phyloP scores from a whole-genome alignment of 1,140 invertebrate genomes.

The Mylabris phalerata region DNA sequence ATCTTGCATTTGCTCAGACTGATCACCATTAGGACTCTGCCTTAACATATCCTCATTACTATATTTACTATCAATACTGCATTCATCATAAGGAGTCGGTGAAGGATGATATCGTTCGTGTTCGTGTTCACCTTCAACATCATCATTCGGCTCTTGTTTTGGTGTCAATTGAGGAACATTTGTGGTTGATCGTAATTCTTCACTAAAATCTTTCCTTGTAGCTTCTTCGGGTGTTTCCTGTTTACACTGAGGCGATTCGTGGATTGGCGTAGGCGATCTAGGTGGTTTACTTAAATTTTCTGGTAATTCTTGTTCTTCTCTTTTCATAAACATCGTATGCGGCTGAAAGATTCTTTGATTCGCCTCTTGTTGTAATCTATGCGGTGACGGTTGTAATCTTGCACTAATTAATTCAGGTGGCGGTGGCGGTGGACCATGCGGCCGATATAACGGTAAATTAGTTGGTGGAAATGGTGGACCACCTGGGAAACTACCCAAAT shows the following conservation, averaged over 20 bases:
- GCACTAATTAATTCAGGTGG: conserved; percentile 43
- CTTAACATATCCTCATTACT: conserved; percentile 57
- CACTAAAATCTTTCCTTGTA: conserved; percentile 16
- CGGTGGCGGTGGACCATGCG: conserved; percentile 47
- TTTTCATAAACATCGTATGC: conserved; percentile 52
- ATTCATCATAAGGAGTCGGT: conserved; percentile 62
- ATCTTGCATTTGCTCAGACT: conserved; percentile 59
- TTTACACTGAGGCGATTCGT: conserved; percentile 25
- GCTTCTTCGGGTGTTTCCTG: conserved; percentile 24
- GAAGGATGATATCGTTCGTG: conserved; percentile 49
- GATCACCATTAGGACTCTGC: conserved; percentile 54
- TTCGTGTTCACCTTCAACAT: conserved; percentile 56
- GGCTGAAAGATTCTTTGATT: conserved; percentile 43
- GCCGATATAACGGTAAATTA: conserved; percentile 51
- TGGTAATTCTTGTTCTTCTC: conserved; percentile 68
- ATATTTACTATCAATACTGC: conserved; percentile 68
- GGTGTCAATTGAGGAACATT: conserved; percentile 45
- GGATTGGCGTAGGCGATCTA: conserved; percentile 36
- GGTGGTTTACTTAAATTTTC: conserved; percentile 70
- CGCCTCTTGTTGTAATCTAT: conserved; percentile 46
- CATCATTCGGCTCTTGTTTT: conserved; percentile 55
- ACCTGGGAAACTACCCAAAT: conserved; percentile 31
- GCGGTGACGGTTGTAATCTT: conserved; percentile 36
- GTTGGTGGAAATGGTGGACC: conserved; percentile 50
- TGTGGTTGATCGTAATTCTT: conserved; percentile 15